Conservation (phyloP, 1,140 invertebrate genomes). For the Sycobia sp. region DNA sequence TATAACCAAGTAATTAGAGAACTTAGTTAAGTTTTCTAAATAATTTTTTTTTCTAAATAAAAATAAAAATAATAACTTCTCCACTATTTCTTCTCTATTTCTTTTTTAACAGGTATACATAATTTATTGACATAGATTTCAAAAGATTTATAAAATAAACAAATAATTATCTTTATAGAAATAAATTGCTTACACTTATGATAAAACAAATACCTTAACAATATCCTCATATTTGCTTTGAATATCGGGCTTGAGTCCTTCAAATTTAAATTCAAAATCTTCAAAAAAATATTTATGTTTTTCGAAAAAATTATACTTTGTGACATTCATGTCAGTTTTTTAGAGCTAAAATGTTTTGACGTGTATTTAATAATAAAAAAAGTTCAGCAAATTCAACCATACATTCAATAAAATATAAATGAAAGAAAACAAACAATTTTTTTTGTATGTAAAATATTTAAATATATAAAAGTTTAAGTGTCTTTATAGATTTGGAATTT, state of each 20-base stretch:
- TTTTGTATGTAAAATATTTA: too few relatives aligned
- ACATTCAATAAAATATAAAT: too few relatives aligned
- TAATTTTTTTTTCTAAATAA: neutral
- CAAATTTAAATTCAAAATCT: conserved; percentile 7
- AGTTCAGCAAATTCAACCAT: too few relatives aligned
- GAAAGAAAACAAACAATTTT: too few relatives aligned
- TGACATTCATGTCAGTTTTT: too few relatives aligned
- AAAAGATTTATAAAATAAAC: neutral
- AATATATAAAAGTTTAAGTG: too few relatives aligned
- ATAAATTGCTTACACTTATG: neutral
- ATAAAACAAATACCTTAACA: conserved; percentile 7
- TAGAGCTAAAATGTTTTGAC: too few relatives aligned
- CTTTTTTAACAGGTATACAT: neutral
- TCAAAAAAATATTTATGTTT: conserved; percentile 19
- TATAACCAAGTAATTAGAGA: neutral
- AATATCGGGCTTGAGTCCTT: neutral
- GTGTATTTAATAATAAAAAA: too few relatives aligned
- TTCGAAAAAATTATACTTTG: neutral
- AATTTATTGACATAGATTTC: neutral
- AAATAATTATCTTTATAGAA: neutral
- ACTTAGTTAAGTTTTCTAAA: neutral
- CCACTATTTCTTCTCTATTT: neutral
- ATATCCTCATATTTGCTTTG: neutral
- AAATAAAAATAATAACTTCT: neutral
- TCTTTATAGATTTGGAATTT: too few relatives aligned